Percentiles rank a stretch among this genome's conserved stretches.
These are phyloP conservation scores for Poeciliopsis presidionis DNA, from an alignment of 2,797 vertebrate genomes.

Conservation along the genomic window DNA sequence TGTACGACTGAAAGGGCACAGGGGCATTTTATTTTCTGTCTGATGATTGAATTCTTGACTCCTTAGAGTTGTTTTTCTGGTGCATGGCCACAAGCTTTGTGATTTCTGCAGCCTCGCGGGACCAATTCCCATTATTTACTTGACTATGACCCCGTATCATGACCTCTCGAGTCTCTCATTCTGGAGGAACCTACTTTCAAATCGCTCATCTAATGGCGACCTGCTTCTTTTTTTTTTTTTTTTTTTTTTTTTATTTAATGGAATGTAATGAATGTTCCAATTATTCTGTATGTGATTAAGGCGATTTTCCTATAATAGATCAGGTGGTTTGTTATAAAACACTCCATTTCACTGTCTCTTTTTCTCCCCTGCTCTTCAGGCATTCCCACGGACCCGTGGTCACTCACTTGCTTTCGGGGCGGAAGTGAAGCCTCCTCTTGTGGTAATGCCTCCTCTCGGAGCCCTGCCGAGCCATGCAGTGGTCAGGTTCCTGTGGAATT, in stretches of 20 bases:
- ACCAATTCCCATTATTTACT: constrained; percentile 82
- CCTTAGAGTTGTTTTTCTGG: constrained; percentile 68
- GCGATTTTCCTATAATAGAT: constrained; percentile 78
- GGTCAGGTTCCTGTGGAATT: constrained; percentile 76
- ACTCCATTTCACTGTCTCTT: constrained; percentile 73
- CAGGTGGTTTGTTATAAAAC: constrained; percentile 76
- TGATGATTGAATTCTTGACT: constrained; percentile 74
- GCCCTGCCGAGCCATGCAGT: constrained; percentile 61
- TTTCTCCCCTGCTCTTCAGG: constrained; percentile 57
- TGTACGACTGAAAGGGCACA: constrained; percentile 62
- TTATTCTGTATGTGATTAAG: constrained; percentile 79
- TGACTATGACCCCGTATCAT: constrained; percentile 77
- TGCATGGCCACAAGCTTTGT: constrained; percentile 70
- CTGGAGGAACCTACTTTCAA: constrained; percentile 71
- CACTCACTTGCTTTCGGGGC: constrained; percentile 62
- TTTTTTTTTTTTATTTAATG: constrained; percentile 52
- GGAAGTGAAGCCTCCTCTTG: constrained; percentile 70
- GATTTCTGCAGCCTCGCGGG: constrained; percentile 69
- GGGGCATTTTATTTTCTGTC: constrained; percentile 73
- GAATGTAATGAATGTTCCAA: constrained; percentile 80
- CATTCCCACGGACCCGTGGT: constrained; percentile 71
- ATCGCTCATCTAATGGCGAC: constrained; percentile 74
- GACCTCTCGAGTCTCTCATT: constrained; percentile 75
- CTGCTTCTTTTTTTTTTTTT: constrained; percentile 52
- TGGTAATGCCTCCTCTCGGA: constrained; percentile 70